Conservation (phyloP, 2,113 vertebrate genomes). For the Malurus alboscapulatus region DNA sequence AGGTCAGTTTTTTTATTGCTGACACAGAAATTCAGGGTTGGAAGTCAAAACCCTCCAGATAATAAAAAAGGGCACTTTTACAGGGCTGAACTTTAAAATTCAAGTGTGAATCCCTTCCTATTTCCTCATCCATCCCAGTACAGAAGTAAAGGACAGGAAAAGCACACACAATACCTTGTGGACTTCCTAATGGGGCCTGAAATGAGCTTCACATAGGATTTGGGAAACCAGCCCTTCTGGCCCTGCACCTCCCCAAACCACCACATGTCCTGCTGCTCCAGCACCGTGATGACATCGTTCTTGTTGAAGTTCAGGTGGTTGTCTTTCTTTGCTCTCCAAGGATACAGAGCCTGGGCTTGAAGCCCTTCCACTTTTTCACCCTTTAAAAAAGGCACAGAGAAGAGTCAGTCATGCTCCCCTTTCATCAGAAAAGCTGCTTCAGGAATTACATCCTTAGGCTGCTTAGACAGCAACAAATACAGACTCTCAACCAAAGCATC, state of each 20-base stretch:
- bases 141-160: background rate
- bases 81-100: background rate
- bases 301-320: conserved; percentile 99
- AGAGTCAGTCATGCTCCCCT: background rate
- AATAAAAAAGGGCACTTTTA: background rate
- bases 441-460: background rate
- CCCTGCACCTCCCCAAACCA: conserved; percentile 98
- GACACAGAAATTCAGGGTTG: background rate
- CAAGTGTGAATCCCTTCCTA: background rate
- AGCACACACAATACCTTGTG: conserved; percentile 77
- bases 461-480: background rate
- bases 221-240: conserved; percentile 98
- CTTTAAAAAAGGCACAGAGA: conserved; percentile 40
- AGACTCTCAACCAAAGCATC: background rate
- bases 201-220: conserved; percentile 98
- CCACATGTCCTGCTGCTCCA: conserved; percentile 99
- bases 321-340: conserved; percentile 98
- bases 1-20: background rate
- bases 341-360: conserved; percentile 95
- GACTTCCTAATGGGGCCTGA: conserved; percentile 88
- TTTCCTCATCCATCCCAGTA: background rate
- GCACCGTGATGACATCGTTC: conserved; percentile 92
- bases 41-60: background rate
- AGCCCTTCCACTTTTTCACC: conserved; percentile 97
- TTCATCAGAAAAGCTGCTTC: background rate